Conservation (phyloP, 2,797 vertebrate genomes). For the Silurus lanzhouensis region DNA sequence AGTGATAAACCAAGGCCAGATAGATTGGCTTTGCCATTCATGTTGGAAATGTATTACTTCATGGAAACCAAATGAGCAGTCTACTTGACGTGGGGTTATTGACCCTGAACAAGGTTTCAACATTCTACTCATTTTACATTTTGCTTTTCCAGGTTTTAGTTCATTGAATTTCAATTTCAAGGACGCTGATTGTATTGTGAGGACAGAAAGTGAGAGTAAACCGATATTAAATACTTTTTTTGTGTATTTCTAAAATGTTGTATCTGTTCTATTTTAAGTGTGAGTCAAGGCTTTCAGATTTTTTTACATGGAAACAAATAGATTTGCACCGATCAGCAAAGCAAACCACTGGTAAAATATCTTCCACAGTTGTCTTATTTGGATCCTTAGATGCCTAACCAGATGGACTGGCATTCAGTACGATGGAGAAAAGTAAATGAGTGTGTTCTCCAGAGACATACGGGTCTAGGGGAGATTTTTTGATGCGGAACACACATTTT, state of each 20-base stretch:
- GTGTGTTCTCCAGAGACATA: slow-evolving; percentile 48
- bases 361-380: slow-evolving; percentile 76
- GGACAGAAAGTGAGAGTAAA: neutral
- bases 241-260: neutral
- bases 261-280: neutral
- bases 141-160: slow-evolving; percentile 6
- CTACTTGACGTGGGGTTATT: slow-evolving; percentile 9
- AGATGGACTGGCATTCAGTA: slow-evolving; percentile 64
- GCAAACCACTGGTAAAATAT: slow-evolving; percentile 52
- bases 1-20: slow-evolving; percentile 72
- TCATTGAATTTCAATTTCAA: neutral
- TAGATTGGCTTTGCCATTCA: slow-evolving; percentile 46
- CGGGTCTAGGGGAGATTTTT: slow-evolving; percentile 57
- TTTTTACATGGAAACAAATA: slow-evolving; percentile 37
- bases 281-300: neutral
- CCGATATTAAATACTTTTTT: neutral
- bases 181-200: neutral
- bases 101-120: slow-evolving; percentile 11
- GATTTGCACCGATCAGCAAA: slow-evolving; percentile 28
- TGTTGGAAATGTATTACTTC: slow-evolving; percentile 59
- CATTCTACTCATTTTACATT: neutral
- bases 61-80: slow-evolving; percentile 77
- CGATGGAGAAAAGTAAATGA: slow-evolving; percentile 47
- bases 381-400: slow-evolving; percentile 73
- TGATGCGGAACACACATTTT: slow-evolving; percentile 71